These are phyloP conservation scores for Uromys caudimaculatus DNA, from an alignment of 2,797 vertebrate species.

Conservation along the genomic window DNA sequence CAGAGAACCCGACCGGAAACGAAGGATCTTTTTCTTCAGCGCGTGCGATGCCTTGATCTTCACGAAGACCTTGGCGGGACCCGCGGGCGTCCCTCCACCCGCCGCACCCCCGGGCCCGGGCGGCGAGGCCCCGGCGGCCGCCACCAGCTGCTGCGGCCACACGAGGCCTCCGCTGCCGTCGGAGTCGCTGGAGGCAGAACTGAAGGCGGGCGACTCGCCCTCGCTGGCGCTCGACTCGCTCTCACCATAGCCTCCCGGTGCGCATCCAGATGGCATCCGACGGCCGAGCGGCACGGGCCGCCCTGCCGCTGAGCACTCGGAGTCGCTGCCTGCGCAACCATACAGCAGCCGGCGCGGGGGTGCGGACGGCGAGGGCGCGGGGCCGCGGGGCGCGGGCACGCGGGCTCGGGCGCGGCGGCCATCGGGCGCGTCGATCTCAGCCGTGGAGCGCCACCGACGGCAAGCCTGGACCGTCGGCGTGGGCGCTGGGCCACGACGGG, in stretches of 20 bases:
- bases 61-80: slow-evolving; percentile 93
- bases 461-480: slow-evolving; percentile 85
- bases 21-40: slow-evolving; percentile 94
- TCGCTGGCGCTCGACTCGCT: slow-evolving; percentile 93
- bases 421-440: slow-evolving; percentile 92
- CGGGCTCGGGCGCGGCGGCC: slow-evolving; percentile 71
- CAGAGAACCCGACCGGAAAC: slow-evolving; percentile 93
- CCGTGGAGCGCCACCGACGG: slow-evolving; percentile 89
- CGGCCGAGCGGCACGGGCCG: slow-evolving; percentile 71
- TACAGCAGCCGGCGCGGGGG: slow-evolving; percentile 80
- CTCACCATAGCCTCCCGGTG: slow-evolving; percentile 85
- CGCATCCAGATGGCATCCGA: slow-evolving; percentile 76
- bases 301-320: slow-evolving; percentile 84
- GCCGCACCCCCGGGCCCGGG: slow-evolving; percentile 75
- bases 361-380: slow-evolving; percentile 72
- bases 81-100: slow-evolving; percentile 77
- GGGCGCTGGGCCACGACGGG: slow-evolving; percentile 85
- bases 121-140: slow-evolving; percentile 86
- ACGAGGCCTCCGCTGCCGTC: slow-evolving; percentile 92
- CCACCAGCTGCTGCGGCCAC: slow-evolving; percentile 94
- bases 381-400: slow-evolving; percentile 65
- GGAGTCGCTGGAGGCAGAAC: slow-evolving; percentile 92
- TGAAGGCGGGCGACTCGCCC: slow-evolving; percentile 90
- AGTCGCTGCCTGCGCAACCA: slow-evolving; percentile 82
- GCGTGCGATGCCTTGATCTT: slow-evolving; percentile 95